Percentiles rank a stretch among this genome's conserved stretches.
Evolutionary conservation across 2,797 vertebrate genomes (phyloP).

Genomic region (Enteromius treurensis): DNA sequence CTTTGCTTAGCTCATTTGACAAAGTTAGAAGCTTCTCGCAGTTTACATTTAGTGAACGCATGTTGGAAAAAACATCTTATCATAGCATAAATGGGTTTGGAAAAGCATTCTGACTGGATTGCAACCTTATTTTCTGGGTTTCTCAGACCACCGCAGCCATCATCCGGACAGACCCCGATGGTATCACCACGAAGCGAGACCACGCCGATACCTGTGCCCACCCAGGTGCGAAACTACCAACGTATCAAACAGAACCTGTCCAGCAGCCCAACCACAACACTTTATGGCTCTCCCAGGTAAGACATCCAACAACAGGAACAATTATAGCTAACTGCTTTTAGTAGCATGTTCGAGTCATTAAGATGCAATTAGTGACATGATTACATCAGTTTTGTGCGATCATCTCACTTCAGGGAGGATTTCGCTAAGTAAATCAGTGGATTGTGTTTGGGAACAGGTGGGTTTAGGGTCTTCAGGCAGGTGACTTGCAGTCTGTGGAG

Average conservation of each 20-base stretch:
- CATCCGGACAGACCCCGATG: constrained; percentile 74
- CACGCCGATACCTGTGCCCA: constrained; percentile 93
- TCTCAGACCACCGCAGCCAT: constrained; percentile 72
- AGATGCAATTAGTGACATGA: not conserved
- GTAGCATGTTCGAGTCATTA: not conserved
- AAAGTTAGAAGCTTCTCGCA: not conserved
- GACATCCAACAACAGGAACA: constrained; percentile 12
- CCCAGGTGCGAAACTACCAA: constrained; percentile 96
- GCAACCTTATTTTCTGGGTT: constrained; percentile 48
- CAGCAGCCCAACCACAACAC: constrained; percentile 84
- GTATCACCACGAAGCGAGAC: constrained; percentile 90
- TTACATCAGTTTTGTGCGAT: constrained; percentile 10
- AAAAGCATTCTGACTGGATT: constrained; percentile 57
- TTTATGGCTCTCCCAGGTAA: constrained; percentile 92
- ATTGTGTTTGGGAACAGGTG: constrained; percentile 28
- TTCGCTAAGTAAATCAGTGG: constrained; percentile 1
- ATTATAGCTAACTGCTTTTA: not conserved
- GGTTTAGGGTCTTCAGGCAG: constrained; percentile 37
- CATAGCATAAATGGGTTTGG: constrained; percentile 54
- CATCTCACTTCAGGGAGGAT: not conserved
- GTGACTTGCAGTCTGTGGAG: constrained; percentile 40
- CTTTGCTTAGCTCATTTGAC: constrained; percentile 33
- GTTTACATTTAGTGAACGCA: not conserved
- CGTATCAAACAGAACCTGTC: constrained; percentile 96
- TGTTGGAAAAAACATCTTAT: not conserved